Evolutionary conservation across 2,888 invertebrate species (phyloP).

Genomic region (Drosophila nr. fundita): DNA sequence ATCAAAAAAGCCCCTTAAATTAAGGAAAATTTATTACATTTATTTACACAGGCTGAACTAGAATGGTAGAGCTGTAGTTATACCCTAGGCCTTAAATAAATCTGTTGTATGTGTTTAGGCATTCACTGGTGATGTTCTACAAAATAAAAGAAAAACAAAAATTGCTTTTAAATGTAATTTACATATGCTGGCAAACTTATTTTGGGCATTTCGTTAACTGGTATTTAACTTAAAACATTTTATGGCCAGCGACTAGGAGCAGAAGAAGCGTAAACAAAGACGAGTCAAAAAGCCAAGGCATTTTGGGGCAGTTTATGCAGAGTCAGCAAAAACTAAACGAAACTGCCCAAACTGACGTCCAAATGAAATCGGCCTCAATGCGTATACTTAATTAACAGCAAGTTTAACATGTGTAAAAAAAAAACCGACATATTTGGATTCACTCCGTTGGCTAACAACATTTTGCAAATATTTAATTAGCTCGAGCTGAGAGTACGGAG

Average conservation of each 20-base stretch:
- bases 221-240: conserved; percentile 52
- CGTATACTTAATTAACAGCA: conserved; percentile 75
- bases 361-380: conserved; percentile 37
- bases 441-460: conserved; percentile 35
- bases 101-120: conserved; percentile 1
- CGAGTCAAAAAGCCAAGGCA: conserved; percentile 32
- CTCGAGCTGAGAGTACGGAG: conserved; percentile 1
- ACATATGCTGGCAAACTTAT: conserved; percentile 59
- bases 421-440: conserved; percentile 30
- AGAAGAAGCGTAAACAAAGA: conserved; percentile 16
- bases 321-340: conserved; percentile 69
- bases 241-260: conserved; percentile 26
- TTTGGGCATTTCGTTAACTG: conserved; percentile 62
- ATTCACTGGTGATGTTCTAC: conserved; percentile 9
- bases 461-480: conserved; percentile 75
- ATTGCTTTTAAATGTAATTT: conserved; percentile 63
- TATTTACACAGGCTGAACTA: conserved; percentile 22
- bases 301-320: conserved; percentile 63
- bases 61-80: background rate
- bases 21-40: conserved; percentile 11
- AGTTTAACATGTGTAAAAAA: conserved; percentile 53
- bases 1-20: conserved; percentile 2
- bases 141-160: conserved; percentile 9
- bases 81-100: background rate
- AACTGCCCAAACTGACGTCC: conserved; percentile 42